Conservation (phyloP, 2,888 invertebrate genomes). For the Cremastobaeus sp. region DNA sequence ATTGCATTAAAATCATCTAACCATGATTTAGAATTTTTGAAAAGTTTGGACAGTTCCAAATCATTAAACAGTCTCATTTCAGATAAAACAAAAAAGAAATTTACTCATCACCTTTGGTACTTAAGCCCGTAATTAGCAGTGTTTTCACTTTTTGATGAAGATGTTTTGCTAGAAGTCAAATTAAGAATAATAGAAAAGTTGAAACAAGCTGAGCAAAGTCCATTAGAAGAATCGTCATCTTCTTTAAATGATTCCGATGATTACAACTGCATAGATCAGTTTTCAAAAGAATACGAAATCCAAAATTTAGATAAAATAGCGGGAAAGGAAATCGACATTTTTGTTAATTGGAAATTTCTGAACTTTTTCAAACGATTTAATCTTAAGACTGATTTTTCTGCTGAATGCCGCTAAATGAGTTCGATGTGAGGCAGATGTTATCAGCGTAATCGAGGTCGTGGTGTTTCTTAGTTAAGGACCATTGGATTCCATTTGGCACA, state of each 20-base stretch:
- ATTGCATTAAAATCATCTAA: slow-evolving; percentile 3
- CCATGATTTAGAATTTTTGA: background rate
- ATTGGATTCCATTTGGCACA: no score
- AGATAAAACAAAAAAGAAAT: background rate
- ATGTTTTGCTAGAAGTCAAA: background rate
- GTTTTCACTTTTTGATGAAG: slow-evolving; percentile 6
- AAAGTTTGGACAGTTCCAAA: background rate
- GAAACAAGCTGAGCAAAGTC: background rate
- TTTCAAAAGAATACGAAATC: background rate
- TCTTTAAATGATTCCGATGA: background rate
- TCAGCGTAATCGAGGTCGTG: no score
- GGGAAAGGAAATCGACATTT: background rate
- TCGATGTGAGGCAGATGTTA: no score
- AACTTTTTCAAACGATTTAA: slow-evolving; percentile 5
- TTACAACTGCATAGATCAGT: background rate
- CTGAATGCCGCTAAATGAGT: no score
- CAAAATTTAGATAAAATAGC: background rate
- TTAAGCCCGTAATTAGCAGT: slow-evolving; percentile 1
- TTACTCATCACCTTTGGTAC: slow-evolving; percentile 1
- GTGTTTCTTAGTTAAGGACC: no score
- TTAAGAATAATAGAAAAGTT: slow-evolving; percentile 4
- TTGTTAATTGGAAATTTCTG: background rate
- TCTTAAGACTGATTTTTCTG: background rate
- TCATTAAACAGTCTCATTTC: background rate
- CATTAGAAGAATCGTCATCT: background rate